Base-by-base conservation (phyloP, 1,140 invertebrate genomes). In the Armadillidium nasatum region DNA sequence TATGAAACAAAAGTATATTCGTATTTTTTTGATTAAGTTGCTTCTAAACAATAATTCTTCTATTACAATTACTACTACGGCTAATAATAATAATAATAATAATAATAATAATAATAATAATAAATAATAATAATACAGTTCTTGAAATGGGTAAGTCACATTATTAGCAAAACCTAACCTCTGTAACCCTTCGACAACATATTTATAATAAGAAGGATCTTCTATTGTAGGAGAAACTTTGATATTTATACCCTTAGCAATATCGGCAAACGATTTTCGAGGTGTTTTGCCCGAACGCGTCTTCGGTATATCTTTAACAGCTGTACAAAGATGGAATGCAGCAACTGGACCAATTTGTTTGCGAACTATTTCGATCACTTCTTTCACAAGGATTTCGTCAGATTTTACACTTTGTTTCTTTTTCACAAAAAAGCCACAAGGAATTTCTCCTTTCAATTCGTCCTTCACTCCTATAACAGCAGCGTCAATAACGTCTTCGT, bases 381-480 rank as follows among this genome's bases (percentile, higher is more conserved):
- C 82, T 43, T 79, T 85, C 7, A 87, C 85, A 1, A 94, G 87
- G 11, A 94, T 82, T 82, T 94, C 92, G 76, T 89, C 85, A 72
- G 87, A 83, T 82, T 89, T 83, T 86, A 88, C 77, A 78, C 87
- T 89, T 86, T 88, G 78, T 78, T 87, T 89, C 33, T 33, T 33
- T 82, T 89, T 88, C 7, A 96, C 91, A 82, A 93, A 95, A 10
- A 97, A 86, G 76, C 93, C 96, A 0, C 97, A 83, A 0, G 95
- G 94, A 21, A 96, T 88, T 82, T 96, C 91, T 21, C 94, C 95
- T 84, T 97, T 97, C 0, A 93, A 92, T 0, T 87, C 83, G 84
- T 97, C 95, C 0, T 93, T 93, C 0, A 95, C 92, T 0, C 94
- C 94, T 10, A 97, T 89, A 0, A 97, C 94, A 0, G 93, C 91